Evolutionary conservation across 2,113 vertebrate genomes (phyloP), one percentile per base, ranked within the genome.

Genomic region (Crypturellus undulatus): DNA sequence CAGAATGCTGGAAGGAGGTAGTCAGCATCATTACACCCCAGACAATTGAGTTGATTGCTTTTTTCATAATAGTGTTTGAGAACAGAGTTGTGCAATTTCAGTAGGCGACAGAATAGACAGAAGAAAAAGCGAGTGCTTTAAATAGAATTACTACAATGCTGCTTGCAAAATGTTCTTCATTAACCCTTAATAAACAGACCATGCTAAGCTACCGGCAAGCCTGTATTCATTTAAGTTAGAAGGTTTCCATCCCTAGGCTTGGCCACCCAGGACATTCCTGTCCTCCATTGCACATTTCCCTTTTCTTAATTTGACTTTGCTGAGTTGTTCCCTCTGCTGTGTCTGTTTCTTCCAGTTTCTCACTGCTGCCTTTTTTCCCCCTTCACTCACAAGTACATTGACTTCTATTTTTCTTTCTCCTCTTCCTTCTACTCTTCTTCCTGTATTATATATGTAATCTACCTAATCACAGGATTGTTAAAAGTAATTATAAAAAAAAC

Each of bases 1-100:
- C 52, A 59, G 80, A 82, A 70, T 73, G 65, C 60, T 93, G 43
- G 93, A 93, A 93, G 89, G 90, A 95, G 94, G 93, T 95, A 96
- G 90, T 92, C 92, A 96, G 85, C 89, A 93, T 97, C 95, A 96
- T 96, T 96, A 92, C 87, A 87, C 79, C 68, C 91, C 51, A 96
- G 96, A 97, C 96, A 97, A 96, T 94, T 89, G 90, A 95, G 82
- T 38, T 95, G 96, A 97, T 97, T 96, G 94, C 90, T 88, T 96
- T 96, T 94, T 97, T 97, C 84, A 89, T 95, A 94, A 95, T 84
- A 90, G 40, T 90, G 67, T 87, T 96, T 83, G 86, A 94, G 94
- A 96, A 95, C 62, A 95, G 59, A 95, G 87, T 91, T 92, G 73
- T 94, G 82, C 78, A 95, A 96, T 95, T 97, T 94, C 84, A 92